Evolutionary conservation across 2,797 vertebrate genomes (phyloP).

Genomic region (Psittacula echo): DNA sequence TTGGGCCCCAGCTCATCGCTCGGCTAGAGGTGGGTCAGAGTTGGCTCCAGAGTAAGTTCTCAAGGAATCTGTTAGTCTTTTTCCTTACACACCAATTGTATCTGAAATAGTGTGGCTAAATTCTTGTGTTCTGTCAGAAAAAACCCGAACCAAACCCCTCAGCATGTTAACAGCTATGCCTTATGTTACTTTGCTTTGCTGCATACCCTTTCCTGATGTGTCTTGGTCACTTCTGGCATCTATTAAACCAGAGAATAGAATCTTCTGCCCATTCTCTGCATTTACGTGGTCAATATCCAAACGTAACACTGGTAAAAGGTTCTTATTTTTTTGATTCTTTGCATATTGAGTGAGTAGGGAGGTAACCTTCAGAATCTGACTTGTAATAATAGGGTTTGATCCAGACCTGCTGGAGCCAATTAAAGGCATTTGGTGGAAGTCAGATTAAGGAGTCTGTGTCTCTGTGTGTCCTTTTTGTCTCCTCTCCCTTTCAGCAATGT

Average conservation of each 20-base stretch:
- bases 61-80: no score
- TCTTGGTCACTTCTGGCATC: neutral
- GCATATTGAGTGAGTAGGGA: no score
- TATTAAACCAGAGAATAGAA: neutral
- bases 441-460: neutral
- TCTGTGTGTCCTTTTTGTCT: neutral
- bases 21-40: constrained; percentile 85
- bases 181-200: neutral
- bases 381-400: neutral
- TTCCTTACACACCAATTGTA: neutral
- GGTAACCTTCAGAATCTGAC: neutral
- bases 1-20: constrained; percentile 90
- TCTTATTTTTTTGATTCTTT: neutral
- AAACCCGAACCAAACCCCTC: rapidly evolving
- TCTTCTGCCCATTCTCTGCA: neutral
- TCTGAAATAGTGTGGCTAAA: neutral
- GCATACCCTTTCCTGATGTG: rapidly evolving
- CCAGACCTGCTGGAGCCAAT: neutral
- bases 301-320: rapidly evolving
- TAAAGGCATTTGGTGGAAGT: neutral
- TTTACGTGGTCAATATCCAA: neutral
- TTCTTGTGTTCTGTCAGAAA: neutral
- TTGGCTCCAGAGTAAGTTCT: neutral
- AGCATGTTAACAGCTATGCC: rapidly evolving
- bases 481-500: constrained; percentile 84